Percentiles rank a stretch among this genome's conserved stretches.
phyloP scores from a whole-genome alignment of 2,888 invertebrate genomes.

The Tetanocera ferruginea region DNA sequence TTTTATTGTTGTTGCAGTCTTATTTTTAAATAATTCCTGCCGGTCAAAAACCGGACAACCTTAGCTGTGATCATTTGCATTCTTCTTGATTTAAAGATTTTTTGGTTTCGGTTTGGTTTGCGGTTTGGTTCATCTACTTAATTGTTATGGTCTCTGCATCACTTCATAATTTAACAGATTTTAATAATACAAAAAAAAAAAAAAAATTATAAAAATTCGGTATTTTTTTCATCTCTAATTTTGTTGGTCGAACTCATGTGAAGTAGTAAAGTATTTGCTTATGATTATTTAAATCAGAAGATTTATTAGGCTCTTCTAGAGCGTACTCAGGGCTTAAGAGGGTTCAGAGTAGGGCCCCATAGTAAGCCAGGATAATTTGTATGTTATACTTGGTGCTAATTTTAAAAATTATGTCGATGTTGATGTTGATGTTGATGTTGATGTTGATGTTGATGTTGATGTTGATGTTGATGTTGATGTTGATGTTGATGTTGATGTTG shows the following conservation, averaged over 20 bases:
- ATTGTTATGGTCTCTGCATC: background rate
- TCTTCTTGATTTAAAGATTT: background rate
- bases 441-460: too few relatives aligned
- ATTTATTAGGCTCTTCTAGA: background rate
- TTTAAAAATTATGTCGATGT: background rate
- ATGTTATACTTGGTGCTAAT: background rate
- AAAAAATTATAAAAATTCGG: background rate
- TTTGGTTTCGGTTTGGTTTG: background rate
- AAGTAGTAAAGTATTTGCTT: background rate
- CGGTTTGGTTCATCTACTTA: background rate
- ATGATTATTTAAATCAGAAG: slow-evolving; percentile 4
- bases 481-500: too few relatives aligned
- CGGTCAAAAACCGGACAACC: background rate
- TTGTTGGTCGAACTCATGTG: background rate
- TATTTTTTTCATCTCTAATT: background rate
- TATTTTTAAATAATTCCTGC: background rate
- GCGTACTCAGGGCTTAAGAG: too few relatives aligned
- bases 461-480: too few relatives aligned
- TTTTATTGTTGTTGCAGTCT: background rate
- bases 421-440: too few relatives aligned
- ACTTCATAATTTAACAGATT: background rate
- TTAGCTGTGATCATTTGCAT: background rate
- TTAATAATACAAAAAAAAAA: background rate
- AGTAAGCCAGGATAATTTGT: too few relatives aligned
- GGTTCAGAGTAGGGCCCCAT: too few relatives aligned